phyloP scores from a whole-genome alignment of 2,113 vertebrate genomes.

The Elgaria multicarinata region DNA sequence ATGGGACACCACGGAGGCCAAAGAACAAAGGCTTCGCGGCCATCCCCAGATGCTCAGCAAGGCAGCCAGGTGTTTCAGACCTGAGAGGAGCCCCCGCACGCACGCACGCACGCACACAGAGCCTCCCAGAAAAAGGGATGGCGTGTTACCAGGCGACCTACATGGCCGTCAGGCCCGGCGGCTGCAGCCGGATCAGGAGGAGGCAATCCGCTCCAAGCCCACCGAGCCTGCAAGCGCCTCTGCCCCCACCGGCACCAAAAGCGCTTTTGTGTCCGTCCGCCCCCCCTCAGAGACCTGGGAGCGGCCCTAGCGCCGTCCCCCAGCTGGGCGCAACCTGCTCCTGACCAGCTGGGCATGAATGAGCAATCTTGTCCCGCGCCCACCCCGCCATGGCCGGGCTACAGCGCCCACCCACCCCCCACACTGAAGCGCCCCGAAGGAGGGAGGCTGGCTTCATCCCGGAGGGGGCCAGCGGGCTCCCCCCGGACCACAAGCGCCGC shows the following conservation, averaged over 20 bases:
- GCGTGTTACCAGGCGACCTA: not conserved
- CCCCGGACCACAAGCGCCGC: not conserved
- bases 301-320: not conserved
- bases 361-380: not conserved
- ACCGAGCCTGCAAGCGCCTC: not conserved
- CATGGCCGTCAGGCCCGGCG: not conserved
- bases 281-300: not conserved
- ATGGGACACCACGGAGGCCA: not conserved
- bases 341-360: not conserved
- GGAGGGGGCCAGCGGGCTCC: not conserved
- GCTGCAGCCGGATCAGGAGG: not conserved
- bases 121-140: not conserved
- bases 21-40: not conserved
- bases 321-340: not conserved
- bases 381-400: not conserved
- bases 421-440: too few species aligned
- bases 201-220: not conserved
- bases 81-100: not conserved
- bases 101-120: too few species aligned
- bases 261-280: not conserved
- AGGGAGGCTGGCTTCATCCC: not conserved
- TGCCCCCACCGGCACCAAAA: not conserved
- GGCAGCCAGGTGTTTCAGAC: not conserved
- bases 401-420: too few species aligned
- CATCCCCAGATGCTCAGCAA: not conserved